These are phyloP conservation scores for Eira barbara DNA, from an alignment of 2,113 vertebrate genomes.

Conservation along the genomic window DNA sequence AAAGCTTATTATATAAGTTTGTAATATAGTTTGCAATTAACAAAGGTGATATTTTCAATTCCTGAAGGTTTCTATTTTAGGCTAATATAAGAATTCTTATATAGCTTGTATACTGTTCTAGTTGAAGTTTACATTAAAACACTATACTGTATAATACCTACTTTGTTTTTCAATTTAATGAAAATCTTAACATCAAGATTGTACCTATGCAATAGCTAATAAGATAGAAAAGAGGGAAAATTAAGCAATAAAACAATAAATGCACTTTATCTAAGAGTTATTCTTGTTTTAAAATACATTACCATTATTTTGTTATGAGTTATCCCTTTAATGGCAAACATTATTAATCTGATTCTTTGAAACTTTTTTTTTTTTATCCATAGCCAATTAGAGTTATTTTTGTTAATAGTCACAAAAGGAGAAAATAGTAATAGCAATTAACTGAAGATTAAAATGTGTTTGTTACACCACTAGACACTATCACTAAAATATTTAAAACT, in stretches of 20 bases:
- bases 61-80: neutral
- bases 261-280: neutral
- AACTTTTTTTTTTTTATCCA: neutral
- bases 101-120: neutral
- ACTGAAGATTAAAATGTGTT: neutral
- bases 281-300: neutral
- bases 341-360: neutral
- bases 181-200: neutral
- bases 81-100: neutral
- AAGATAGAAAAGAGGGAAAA: neutral
- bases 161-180: neutral
- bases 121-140: neutral
- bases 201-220: neutral
- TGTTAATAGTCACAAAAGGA: neutral
- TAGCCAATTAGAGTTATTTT: neutral
- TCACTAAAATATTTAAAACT: neutral
- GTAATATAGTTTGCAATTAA: neutral
- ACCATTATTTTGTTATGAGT: neutral
- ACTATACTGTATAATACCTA: neutral
- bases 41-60: neutral
- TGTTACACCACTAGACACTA: neutral
- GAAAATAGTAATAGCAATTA: neutral
- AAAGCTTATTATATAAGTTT: neutral
- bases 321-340: neutral
- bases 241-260: neutral